A percentile compares a stretch with the other conserved stretches of the same genome.
These are phyloP conservation scores for Brachypodius melanocephalos DNA, from an alignment of 2,113 vertebrate species.

Conservation along the genomic window DNA sequence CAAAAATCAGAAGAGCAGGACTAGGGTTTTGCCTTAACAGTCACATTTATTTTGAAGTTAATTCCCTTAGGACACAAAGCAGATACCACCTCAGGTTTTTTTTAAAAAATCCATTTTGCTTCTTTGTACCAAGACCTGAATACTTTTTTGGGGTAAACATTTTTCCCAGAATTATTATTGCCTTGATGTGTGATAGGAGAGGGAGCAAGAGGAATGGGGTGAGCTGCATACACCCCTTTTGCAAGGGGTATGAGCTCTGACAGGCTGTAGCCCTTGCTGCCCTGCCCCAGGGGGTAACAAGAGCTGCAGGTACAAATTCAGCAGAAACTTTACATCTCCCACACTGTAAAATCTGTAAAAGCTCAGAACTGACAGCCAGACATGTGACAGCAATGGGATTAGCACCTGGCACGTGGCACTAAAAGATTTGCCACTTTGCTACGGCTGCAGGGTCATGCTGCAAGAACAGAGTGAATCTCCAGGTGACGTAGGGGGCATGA, in stretches of 20 bases:
- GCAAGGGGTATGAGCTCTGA: not conserved
- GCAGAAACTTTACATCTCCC: not conserved
- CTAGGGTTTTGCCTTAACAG: not conserved
- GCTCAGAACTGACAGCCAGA: not conserved
- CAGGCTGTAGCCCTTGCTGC: not conserved
- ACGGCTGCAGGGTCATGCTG: not conserved
- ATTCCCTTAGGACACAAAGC: not conserved
- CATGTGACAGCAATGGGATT: not conserved
- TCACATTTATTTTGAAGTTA: not conserved
- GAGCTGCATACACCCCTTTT: not conserved
- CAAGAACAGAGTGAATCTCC: not conserved
- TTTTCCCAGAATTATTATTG: not conserved
- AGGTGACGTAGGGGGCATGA: rapidly evolving
- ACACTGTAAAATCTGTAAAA: not conserved
- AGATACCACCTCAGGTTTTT: not conserved
- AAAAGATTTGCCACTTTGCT: not conserved
- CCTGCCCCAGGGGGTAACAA: not conserved
- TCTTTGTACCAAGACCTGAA: not conserved
- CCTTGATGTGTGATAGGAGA: not conserved
- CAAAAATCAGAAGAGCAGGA: not conserved
- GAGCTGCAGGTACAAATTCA: not conserved
- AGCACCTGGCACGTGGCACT: not conserved
- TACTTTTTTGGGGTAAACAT: not conserved
- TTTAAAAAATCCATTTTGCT: not conserved
- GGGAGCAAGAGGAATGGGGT: not conserved